A percentile compares a stretch with the other conserved stretches of the same genome.
phyloP scores from a whole-genome alignment of 2,888 invertebrate species.

The Ophion ellenae region DNA sequence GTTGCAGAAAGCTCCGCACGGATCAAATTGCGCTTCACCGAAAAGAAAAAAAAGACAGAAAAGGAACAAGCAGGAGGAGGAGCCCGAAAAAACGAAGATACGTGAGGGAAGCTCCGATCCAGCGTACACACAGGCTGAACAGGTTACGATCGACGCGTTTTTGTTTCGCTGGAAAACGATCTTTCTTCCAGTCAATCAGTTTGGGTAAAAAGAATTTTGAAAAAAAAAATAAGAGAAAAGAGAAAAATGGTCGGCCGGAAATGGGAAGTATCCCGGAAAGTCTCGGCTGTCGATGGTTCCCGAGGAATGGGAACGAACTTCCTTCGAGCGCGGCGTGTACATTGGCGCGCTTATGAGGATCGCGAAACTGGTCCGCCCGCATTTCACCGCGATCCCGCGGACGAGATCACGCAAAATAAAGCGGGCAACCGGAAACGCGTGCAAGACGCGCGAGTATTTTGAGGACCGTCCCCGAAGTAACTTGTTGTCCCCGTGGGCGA shows the following conservation, averaged over 20 bases:
- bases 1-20: constrained; percentile 46
- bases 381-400: constrained; percentile 40
- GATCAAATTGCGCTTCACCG: constrained; percentile 60
- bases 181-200: constrained; percentile 13
- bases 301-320: constrained; percentile 64
- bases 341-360: constrained; percentile 7
- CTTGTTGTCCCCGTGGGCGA: not conserved
- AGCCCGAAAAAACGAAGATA: constrained; percentile 26
- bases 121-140: not conserved
- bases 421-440: constrained; percentile 43
- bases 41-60: constrained; percentile 22
- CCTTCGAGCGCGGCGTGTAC: constrained; percentile 38
- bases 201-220: constrained; percentile 11
- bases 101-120: constrained; percentile 7
- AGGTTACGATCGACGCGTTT: constrained; percentile 21
- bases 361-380: constrained; percentile 59
- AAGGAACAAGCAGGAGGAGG: constrained; percentile 4
- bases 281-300: constrained; percentile 34
- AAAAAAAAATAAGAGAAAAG: constrained; percentile 8
- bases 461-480: not conserved
- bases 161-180: constrained; percentile 35
- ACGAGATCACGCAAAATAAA: constrained; percentile 28
- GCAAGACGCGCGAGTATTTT: constrained; percentile 10
- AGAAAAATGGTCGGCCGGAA: constrained; percentile 36
- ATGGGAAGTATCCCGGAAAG: constrained; percentile 55